phyloP scores from a whole-genome alignment of 2,797 vertebrate species.

The Cheirogaleus major region DNA sequence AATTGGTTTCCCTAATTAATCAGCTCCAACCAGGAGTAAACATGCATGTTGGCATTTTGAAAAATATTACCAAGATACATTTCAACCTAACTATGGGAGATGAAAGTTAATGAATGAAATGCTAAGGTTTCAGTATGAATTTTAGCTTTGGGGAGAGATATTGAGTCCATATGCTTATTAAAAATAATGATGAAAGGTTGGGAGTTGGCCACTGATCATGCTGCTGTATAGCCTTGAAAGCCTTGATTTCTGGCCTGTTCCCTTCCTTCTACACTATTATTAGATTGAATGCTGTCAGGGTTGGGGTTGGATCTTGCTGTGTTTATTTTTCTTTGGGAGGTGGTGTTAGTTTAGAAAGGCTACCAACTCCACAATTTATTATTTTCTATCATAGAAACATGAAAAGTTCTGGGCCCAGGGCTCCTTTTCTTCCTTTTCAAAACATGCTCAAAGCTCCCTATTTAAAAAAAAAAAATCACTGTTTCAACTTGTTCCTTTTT shows the following conservation, averaged over 20 bases:
- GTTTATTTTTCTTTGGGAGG: not conserved
- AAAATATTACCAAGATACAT: not conserved
- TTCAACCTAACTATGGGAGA: slow-evolving; percentile 10
- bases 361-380: not conserved
- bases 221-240: not conserved
- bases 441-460: not conserved
- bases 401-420: not conserved
- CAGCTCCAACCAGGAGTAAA: slow-evolving; percentile 26
- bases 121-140: not conserved
- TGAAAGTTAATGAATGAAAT: slow-evolving; percentile 31
- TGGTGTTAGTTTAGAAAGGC: not conserved
- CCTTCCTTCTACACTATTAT: slow-evolving; percentile 15
- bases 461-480: not conserved
- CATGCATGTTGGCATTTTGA: not conserved
- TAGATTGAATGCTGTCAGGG: slow-evolving; percentile 4
- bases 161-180: not conserved
- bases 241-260: not conserved
- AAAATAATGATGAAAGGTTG: not conserved
- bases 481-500: not conserved
- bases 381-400: slow-evolving; percentile 12
- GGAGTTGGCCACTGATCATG: not conserved
- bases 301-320: not conserved
- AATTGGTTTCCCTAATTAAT: slow-evolving; percentile 27
- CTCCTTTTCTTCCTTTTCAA: slow-evolving; percentile 26
- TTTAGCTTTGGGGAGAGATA: not conserved